These are phyloP conservation scores for Chloroceryle inda DNA, from an alignment of 2,797 vertebrate species.

Conservation along the genomic window DNA sequence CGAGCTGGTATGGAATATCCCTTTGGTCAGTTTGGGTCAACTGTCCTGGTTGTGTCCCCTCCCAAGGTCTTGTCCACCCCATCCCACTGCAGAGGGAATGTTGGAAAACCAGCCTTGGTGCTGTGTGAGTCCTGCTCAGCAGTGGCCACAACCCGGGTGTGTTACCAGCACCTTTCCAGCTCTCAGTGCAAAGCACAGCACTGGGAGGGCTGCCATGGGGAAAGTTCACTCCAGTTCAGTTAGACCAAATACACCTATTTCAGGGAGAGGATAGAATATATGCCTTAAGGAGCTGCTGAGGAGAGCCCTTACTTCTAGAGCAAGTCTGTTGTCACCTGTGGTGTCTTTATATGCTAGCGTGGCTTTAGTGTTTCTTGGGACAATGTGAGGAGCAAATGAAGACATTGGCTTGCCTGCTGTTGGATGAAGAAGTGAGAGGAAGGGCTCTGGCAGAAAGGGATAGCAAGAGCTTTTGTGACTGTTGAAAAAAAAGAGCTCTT, in stretches of 20 bases:
- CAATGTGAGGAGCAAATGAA: not conserved
- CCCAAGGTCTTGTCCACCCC: no score
- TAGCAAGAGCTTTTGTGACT: not conserved
- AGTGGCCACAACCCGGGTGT: no score
- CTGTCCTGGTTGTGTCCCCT: no score
- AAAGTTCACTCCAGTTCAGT: no score
- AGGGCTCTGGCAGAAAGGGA: not conserved
- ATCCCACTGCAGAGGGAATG: no score
- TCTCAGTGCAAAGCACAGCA: no score
- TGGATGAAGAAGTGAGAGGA: not conserved
- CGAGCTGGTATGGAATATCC: no score
- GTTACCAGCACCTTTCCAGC: no score
- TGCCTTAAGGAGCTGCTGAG: not conserved
- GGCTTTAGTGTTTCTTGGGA: not conserved
- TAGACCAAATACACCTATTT: not conserved
- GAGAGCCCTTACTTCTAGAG: not conserved
- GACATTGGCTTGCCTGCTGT: not conserved
- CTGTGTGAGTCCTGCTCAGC: no score
- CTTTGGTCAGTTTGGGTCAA: no score
- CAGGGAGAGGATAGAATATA: not conserved
- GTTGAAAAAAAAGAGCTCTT: not conserved
- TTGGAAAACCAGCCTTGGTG: no score
- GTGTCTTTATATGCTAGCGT: not conserved
- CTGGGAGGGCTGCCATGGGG: no score
- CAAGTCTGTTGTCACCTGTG: not conserved